Evolutionary conservation across 2,113 vertebrate species (phyloP), one percentile per base, ranked within the genome.

Genomic region (Hystrix cristata): DNA sequence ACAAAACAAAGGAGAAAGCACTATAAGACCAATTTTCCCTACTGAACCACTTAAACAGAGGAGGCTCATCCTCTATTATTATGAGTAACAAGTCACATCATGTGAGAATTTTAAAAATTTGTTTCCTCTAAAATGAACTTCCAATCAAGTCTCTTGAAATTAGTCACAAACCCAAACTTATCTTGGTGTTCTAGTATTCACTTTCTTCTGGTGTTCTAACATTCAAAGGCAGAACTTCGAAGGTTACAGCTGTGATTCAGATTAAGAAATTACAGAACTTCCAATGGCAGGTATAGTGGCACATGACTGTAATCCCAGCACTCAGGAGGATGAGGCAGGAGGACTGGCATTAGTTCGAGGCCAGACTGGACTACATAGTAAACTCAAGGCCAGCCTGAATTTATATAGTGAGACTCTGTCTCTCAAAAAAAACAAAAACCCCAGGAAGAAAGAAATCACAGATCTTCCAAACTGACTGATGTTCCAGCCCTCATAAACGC

Each of bases 101-200:
- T 13, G 21, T 48, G 51, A 87, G 67, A 96, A 57, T 8, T 62
- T 92, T n/a, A 38, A 81, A 87, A 92, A 25, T 78, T 53, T 91
- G 7, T 87, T 96, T 94, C 67, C 57, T 96, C 34, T 94, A 64
- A 79, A 96, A 59, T 92, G n/a, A 96, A 69, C 34, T 95, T 96
- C 31, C 19, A 79, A 21, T 92, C 60, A 94, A 87, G 84, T 19
- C 31, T 84, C 74, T 94, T 92, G 12, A 93, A 95, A 82, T 53
- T 84, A 55, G 46, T 55, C 69, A 89, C 38, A 87, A 90, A 65
- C 18, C 67, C 81, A 81, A 87, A 90, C 5, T 62, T 72, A 90
- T 19, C 46, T 57, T 92, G 23, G 67, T 79, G 18, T 72, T 93
- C 31, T 57, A 91, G 21, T 18, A n/a, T 95, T 79, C 34, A 87